These are phyloP conservation scores for Balearica regulorum DNA, from an alignment of 2,797 vertebrate genomes.

Conservation along the genomic window DNA sequence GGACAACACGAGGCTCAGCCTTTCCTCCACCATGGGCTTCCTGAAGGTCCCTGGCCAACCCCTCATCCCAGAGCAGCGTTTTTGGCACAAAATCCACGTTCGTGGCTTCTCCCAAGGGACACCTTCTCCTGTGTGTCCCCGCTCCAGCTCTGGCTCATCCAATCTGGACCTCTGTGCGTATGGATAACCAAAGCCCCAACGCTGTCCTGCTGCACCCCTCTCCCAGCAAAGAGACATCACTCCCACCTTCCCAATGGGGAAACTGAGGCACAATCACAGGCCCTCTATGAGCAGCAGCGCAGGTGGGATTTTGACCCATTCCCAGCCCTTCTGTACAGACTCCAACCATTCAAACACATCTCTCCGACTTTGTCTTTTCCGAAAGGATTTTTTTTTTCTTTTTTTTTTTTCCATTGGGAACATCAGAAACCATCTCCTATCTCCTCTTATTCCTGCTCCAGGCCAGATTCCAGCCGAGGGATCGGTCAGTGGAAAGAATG, in stretches of 20 bases:
- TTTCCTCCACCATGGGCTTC: not conserved
- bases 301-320: not conserved
- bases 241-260: not conserved
- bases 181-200: not conserved
- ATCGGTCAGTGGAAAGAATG: conserved; percentile 75
- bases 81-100: not conserved
- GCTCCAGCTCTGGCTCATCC: not conserved
- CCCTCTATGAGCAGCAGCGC: accelerated
- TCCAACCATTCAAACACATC: not conserved
- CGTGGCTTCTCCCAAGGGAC: not conserved
- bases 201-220: accelerated
- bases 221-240: not conserved
- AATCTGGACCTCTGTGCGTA: not conserved
- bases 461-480: conserved; percentile 66
- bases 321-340: not conserved
- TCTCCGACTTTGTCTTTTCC: not conserved
- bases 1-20: not conserved
- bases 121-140: accelerated
- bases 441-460: conserved; percentile 36
- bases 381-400: not conserved
- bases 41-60: not conserved
- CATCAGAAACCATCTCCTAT: conserved; percentile 8
- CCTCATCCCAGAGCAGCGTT: not conserved
- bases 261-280: not conserved
- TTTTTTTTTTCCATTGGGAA: not conserved